A percentile compares a stretch with the other conserved stretches of the same genome.
These are phyloP conservation scores for Polyergus mexicanus DNA, from an alignment of 1,140 invertebrate genomes.

Conservation along the genomic window DNA sequence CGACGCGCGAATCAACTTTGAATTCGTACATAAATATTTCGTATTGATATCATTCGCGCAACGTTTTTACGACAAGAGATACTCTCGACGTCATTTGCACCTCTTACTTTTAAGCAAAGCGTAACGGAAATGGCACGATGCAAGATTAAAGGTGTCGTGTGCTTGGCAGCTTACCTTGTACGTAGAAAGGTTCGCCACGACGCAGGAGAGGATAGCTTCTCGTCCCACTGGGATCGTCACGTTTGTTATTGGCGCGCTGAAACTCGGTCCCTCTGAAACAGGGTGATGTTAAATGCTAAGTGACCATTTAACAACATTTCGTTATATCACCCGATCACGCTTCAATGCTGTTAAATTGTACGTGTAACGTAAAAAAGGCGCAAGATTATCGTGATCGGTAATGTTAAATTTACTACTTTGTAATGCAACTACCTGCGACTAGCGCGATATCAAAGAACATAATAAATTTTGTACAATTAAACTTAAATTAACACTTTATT, in stretches of 20 bases:
- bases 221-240: conserved; percentile 93
- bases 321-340: conserved; percentile 28
- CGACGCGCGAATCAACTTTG: not conserved
- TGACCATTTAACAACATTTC: conserved; percentile 60
- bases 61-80: not conserved
- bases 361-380: not conserved
- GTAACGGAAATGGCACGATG: conserved; percentile 8
- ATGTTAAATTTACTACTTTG: not conserved
- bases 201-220: conserved; percentile 93
- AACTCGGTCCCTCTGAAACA: conserved; percentile 90
- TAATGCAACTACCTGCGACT: not conserved
- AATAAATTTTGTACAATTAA: conserved; percentile 6
- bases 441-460: not conserved
- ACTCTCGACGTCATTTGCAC: conserved; percentile 12
- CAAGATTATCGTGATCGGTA: conserved; percentile 21
- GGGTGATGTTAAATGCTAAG: conserved; percentile 75
- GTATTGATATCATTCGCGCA: not conserved
- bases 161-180: conserved; percentile 91
- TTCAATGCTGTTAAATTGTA: conserved; percentile 7
- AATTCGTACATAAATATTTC: not conserved
- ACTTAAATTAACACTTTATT: conserved; percentile 11
- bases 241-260: conserved; percentile 93
- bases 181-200: conserved; percentile 93
- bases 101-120: not conserved
- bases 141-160: conserved; percentile 53